Evolutionary conservation across 2,888 invertebrate genomes (phyloP), one percentile per base, ranked within the genome.

Genomic region (Tetragonula carbonaria): DNA sequence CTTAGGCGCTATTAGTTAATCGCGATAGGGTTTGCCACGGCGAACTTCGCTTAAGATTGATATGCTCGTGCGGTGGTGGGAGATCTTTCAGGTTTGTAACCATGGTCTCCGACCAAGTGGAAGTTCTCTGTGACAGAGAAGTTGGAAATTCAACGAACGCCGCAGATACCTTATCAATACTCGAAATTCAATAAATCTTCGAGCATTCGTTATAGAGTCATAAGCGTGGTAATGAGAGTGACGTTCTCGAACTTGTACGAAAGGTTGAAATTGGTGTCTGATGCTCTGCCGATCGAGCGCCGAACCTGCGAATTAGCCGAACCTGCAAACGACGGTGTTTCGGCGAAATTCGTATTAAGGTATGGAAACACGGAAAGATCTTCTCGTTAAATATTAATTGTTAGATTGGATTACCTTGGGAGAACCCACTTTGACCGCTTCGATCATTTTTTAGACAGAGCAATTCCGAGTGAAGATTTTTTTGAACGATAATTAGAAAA

Each of bases 101-200:
- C 57, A 57, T 38, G 14, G 83, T 71, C 72, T 74, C n/a, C 45
- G 74, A 8, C 45, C 45, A 74, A 78, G 65, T 81, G 62, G 55
- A 80, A 82, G 33, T 82, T 80, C 63, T 45, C 33, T 51, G n/a
- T 62, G 76, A 68, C 65, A 78, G 62, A 78, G 62, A 80, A 74
- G 57, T 80, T 70, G 59, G 80, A 78, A 78, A 78, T 78, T 85
- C 71, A 28, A 79, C 53, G 81, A 87, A 74, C 73, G 55, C 51
- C 33, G 21, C 68, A 51, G 68, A 66, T 72, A 65, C 51, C 72
- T 71, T 78, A 80, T 80, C 78, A 71, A 84, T 76, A 81, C 78
- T 50, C n/a, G 50, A 79, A 84, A 59, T 86, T 87, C 74, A 53
- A 73, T 50, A 55, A 76, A 71, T 80, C 73, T 77, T 75, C 11